A percentile compares a stretch with the other conserved stretches of the same genome.
phyloP scores from a whole-genome alignment of 2,113 vertebrate species.

The Galemys pyrenaicus region DNA sequence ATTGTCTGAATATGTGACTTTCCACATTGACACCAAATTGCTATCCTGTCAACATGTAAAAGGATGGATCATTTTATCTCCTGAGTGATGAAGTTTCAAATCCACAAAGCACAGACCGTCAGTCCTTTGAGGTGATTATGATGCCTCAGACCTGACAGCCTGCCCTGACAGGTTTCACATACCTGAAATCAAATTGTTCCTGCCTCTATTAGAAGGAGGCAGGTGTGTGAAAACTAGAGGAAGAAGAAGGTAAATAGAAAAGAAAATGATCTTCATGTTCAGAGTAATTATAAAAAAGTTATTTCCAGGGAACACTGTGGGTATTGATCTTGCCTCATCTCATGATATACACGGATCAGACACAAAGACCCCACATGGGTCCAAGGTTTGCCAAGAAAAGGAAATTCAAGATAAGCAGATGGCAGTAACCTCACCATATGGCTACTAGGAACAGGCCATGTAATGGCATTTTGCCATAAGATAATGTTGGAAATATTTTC shows the following conservation, averaged over 20 bases:
- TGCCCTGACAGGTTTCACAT: slow-evolving; percentile 81
- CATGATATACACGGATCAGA: slow-evolving; percentile 83
- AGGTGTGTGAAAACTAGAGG: slow-evolving; percentile 76
- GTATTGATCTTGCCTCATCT: slow-evolving; percentile 74
- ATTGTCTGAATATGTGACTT: slow-evolving; percentile 80
- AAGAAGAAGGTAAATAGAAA: slow-evolving; percentile 73
- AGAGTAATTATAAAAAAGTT: slow-evolving; percentile 77
- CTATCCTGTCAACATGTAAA: slow-evolving; percentile 84
- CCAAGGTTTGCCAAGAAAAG: slow-evolving; percentile 85
- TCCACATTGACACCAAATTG: slow-evolving; percentile 83
- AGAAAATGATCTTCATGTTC: slow-evolving; percentile 78
- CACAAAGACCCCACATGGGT: slow-evolving; percentile 85
- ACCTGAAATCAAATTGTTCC: slow-evolving; percentile 78
- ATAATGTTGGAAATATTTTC: slow-evolving; percentile 78
- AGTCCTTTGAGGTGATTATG: slow-evolving; percentile 83
- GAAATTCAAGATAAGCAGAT: slow-evolving; percentile 86
- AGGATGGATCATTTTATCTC: slow-evolving; percentile 84
- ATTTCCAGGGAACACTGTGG: slow-evolving; percentile 70
- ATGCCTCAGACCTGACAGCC: slow-evolving; percentile 78
- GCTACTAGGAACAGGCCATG: slow-evolving; percentile 76
- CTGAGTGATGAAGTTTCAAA: slow-evolving; percentile 84
- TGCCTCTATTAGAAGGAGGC: slow-evolving; percentile 72
- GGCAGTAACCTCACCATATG: slow-evolving; percentile 84
- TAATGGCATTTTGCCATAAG: slow-evolving; percentile 81
- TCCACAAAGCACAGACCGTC: slow-evolving; percentile 80